A percentile compares a stretch with the other conserved stretches of the same genome.
Conservation (phyloP, 2,888 invertebrate species). For the Hemistola chrysoprasaria region DNA sequence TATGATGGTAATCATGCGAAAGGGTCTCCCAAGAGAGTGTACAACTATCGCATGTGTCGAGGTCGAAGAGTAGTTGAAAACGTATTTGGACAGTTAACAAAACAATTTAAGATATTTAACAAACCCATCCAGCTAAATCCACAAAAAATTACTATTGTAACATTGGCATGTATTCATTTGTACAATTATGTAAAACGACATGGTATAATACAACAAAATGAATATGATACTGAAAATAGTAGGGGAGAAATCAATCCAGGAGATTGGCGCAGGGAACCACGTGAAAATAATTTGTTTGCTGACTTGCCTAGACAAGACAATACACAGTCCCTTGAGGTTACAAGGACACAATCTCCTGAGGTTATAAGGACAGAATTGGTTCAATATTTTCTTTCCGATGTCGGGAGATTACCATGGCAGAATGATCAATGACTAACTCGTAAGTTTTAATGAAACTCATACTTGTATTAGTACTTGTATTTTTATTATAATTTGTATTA, state of each 20-base stretch:
- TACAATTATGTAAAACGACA: conserved; percentile 23
- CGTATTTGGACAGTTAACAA: conserved; percentile 20
- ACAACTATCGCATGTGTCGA: conserved; percentile 19
- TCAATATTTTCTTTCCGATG: conserved; percentile 24
- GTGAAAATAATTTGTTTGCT: conserved; percentile 17
- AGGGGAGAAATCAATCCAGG: conserved; percentile 20
- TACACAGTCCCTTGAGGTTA: conserved; percentile 14
- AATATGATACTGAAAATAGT: conserved; percentile 12
- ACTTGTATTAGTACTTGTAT: conserved; percentile 15
- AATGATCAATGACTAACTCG: conserved; percentile 21
- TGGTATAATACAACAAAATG: conserved; percentile 7
- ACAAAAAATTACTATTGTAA: conserved; percentile 22
- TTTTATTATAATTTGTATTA: conserved; percentile 16
- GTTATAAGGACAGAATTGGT: conserved; percentile 21
- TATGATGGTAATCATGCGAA: conserved; percentile 9
- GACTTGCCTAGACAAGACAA: conserved; percentile 18
- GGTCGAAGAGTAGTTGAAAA: conserved; percentile 22
- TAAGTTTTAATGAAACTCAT: conserved; percentile 4
- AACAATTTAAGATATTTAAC: conserved; percentile 12
- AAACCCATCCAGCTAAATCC: conserved; percentile 23
- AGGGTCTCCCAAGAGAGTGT: conserved; percentile 8
- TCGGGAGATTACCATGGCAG: conserved; percentile 23
- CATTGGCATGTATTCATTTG: conserved; percentile 24
- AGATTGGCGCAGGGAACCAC: conserved; percentile 16
- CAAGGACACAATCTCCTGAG: conserved; percentile 15